These are phyloP conservation scores for Thecocarcelia acutangulata DNA, from an alignment of 2,888 invertebrate species.

Conservation along the genomic window DNA sequence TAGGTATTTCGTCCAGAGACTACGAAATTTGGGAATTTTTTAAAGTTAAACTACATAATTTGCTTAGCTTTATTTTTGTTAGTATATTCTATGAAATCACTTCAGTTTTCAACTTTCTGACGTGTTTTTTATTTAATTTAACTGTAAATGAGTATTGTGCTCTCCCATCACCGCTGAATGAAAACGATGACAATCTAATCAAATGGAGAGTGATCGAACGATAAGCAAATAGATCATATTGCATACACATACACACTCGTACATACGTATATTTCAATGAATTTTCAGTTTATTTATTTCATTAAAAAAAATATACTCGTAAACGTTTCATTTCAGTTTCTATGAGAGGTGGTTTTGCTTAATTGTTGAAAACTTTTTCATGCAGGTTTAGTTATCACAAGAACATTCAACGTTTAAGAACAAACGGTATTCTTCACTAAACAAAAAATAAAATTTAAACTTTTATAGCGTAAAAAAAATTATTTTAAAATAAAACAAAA, in stretches of 20 bases:
- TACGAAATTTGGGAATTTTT: conserved; percentile 23
- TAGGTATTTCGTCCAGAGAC: not conserved
- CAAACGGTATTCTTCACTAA: not conserved
- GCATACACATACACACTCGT: conserved; percentile 25
- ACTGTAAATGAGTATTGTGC: conserved; percentile 21
- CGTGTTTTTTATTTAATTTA: conserved; percentile 20
- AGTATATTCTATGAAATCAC: not conserved
- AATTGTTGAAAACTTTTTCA: conserved; percentile 31
- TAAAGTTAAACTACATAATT: conserved; percentile 8
- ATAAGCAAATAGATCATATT: conserved; percentile 65
- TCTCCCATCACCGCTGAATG: conserved; percentile 26
- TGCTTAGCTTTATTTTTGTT: conserved; percentile 13
- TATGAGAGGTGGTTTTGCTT: conserved; percentile 33
- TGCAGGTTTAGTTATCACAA: conserved; percentile 60
- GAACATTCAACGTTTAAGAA: conserved; percentile 57
- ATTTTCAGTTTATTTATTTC: conserved; percentile 9
- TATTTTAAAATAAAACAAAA: conserved; percentile 2
- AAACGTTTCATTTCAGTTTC: conserved; percentile 48
- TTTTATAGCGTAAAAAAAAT: conserved; percentile 11
- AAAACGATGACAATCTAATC: conserved; percentile 60
- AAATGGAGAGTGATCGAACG: conserved; percentile 62
- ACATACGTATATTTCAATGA: too few relatives aligned
- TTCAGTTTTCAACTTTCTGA: conserved; percentile 22
- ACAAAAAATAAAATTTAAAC: conserved; percentile 10
- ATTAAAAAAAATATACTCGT: conserved; percentile 4